Evolutionary conservation across 2,888 invertebrate species (phyloP), one percentile per base, ranked within the genome.

Genomic region (Galeruca laticollis): DNA sequence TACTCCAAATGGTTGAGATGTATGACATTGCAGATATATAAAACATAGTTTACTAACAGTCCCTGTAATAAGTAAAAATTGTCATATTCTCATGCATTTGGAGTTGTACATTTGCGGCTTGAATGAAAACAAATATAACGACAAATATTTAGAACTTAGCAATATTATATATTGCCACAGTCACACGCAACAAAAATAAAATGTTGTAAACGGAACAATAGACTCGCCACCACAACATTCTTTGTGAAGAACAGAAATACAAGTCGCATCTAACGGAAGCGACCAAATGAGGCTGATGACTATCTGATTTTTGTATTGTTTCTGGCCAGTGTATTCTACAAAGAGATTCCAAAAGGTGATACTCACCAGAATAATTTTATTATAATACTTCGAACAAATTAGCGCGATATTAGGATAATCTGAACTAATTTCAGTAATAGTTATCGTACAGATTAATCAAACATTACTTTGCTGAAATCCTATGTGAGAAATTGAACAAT

Each of bases 211-310:
- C 73, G 70, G 68, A 72, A 72, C 73, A 73, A 75, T 70, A 68
- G 52, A 73, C 57, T 70, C 68, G 74, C 73, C 74, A 76, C 77
- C 77, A 67, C 78, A 78, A 69, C 76, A 77, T 75, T 75, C 76
- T 75, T 75, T 75, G 76, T 78, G 75, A 73, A 77, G 71, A 70
- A 64, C 63, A 72, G 72, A 70, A 75, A 75, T 77, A 76, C 74
- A 71, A 77, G 76, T 76, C 77, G 76, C 52, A 75, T 64, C 43
- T 77, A 78, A 76, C 78, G 77, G 78, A 78, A 77, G 75, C 75
- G 69, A 64, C 68, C 71, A 71, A 78, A 74, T 75, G 76, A 76
- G 76, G 77, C 72, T 76, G 76, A 78, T 78, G 72, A 76, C 75
- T 75, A 75, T 75, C 73, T 54, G 33, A 76, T 76, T 77, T 78